Base-by-base conservation (phyloP, 2,113 vertebrate genomes). In the Corythoichthys haematopterus region DNA sequence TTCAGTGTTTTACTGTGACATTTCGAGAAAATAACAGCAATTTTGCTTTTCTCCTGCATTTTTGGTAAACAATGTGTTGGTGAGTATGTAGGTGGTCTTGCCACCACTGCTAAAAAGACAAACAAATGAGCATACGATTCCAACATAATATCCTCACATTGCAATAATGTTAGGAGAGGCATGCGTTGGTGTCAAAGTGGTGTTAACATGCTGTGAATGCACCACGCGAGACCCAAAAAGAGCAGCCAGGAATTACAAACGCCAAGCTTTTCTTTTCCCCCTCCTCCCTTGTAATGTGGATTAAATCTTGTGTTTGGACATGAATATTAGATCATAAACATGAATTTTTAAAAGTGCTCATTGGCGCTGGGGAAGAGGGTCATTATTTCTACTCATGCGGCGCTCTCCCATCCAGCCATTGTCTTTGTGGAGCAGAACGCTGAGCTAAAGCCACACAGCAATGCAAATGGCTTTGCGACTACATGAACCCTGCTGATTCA, bases 201-300 rank as follows among this genome's bases (percentile, higher is more conserved):
- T 52, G 72, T 81, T 74, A 66, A 55, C 79, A 72, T 78, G 79
- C 70, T 72, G 70, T 52, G 68, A 80, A 69, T 72, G 52, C 66
- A 65, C 59, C 58, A 2, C 56, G 66, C 73, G 72, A 70, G 70
- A 61, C 66, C 68, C 62, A 65, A 75, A 75, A 75, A 65, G 64
- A 72, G 74, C 67, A 72, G 72, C 37, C n/a, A n/a, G n/a, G n/a
- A 59, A 69, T 67, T 64, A 66, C 6, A 72, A 53, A 62, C 45
- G 51, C 52, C 67, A 63, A 65, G 65, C 64, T 67, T 61, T 14
- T 57, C 15, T 14, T 3, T 14, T 57, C 2, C 12, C 13, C 1
- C 28, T 2, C 55, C 55, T 36, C 4, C 9, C 6, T 3, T 61
- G 12, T 20, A 56, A 43, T n/a, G 51, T 51, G 14, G 45, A 5